Conservation (phyloP, 1,140 invertebrate species). For the Heliothis virescens region DNA sequence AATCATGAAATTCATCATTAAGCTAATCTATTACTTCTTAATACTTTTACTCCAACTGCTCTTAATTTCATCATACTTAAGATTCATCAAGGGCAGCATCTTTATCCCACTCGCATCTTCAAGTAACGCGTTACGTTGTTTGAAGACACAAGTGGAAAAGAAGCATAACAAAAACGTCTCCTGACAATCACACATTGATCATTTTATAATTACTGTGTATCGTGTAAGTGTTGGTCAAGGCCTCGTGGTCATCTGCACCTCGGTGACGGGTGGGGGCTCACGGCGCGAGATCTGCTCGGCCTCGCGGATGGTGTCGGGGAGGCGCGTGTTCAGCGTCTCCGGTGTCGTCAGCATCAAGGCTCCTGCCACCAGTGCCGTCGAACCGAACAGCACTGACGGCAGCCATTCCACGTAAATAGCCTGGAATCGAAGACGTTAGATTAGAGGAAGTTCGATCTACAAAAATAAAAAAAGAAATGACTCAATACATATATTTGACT, state of each 20-base stretch:
- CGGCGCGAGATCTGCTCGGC: conserved; percentile 79
- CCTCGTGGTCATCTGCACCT: conserved; percentile 52
- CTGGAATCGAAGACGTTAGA: conserved; percentile 49
- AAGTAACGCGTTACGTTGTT: no score
- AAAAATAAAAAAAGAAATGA: no score
- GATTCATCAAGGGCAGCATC: no score
- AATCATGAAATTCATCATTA: no score
- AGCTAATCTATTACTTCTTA: no score
- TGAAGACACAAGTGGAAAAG: no score
- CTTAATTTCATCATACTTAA: no score
- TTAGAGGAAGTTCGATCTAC: no score
- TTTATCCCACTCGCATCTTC: no score
- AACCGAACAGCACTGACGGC: conserved; percentile 91
- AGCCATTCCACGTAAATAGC: conserved; percentile 85
- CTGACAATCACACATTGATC: background rate
- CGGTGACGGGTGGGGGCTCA: background rate
- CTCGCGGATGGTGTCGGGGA: conserved; percentile 90
- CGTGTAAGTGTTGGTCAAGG: conserved; percentile 8
- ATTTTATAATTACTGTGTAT: background rate
- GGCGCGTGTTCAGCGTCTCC: conserved; percentile 88
- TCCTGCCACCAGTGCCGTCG: conserved; percentile 88
- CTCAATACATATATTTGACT: no score
- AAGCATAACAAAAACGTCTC: no score
- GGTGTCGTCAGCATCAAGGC: conserved; percentile 88
- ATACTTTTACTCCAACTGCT: no score